Evolutionary conservation across 2,113 vertebrate species (phyloP).

Genomic region (Motacilla alba): DNA sequence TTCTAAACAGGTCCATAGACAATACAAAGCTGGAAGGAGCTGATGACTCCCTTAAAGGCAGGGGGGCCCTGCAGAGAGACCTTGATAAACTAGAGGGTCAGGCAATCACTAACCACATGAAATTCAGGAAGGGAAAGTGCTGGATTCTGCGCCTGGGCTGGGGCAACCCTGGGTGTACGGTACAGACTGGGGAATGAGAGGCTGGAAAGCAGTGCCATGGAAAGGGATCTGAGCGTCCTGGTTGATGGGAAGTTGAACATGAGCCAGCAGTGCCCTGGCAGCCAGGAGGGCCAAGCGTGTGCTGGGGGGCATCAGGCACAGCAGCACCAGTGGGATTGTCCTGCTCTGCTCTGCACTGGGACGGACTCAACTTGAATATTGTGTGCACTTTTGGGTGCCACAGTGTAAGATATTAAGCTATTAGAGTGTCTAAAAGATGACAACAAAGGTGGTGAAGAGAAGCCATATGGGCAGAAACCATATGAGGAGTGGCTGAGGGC

Average conservation of each 20-base stretch:
- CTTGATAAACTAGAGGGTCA: neutral
- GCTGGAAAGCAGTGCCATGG: too few species aligned
- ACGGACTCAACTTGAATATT: neutral
- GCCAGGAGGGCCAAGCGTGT: fast-evolving
- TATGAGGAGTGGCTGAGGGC: fast-evolving
- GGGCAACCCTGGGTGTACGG: neutral
- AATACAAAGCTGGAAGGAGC: neutral
- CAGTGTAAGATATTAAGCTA: neutral
- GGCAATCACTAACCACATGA: neutral
- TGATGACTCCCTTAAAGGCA: neutral
- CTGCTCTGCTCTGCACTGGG: neutral
- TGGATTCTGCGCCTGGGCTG: neutral
- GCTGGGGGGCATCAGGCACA: neutral
- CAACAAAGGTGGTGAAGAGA: neutral
- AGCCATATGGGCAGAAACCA: fast-evolving
- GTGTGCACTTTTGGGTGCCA: neutral
- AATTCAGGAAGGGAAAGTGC: neutral
- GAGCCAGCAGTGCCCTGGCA: neutral
- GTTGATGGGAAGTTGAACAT: fast-evolving
- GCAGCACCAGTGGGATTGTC: neutral
- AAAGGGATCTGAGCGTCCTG: neutral
- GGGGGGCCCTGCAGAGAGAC: neutral
- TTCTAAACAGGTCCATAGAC: neutral
- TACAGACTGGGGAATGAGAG: neutral
- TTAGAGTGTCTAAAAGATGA: fast-evolving